Percentiles rank a stretch among this genome's conserved stretches.
These are phyloP conservation scores for Philaenus spumarius DNA, from an alignment of 1,140 invertebrate genomes.

Conservation along the genomic window DNA sequence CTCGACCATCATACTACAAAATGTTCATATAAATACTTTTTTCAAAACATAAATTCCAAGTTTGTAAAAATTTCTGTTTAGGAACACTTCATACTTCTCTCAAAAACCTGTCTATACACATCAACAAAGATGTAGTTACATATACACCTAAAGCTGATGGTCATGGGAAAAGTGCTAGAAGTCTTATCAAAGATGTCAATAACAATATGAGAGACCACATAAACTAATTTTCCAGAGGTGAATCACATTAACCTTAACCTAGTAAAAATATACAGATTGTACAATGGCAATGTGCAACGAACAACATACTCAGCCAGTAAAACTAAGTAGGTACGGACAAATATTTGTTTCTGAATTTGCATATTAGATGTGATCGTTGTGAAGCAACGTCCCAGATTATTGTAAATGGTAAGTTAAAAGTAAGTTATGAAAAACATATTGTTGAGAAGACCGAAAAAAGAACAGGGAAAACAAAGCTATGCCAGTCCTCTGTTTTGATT, in stretches of 20 bases:
- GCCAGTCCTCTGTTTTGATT: no score
- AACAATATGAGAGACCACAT: conserved; percentile 21
- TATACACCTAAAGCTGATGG: conserved; percentile 12
- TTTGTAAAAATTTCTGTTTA: no score
- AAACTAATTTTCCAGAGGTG: conserved; percentile 13
- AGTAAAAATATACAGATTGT: conserved; percentile 26
- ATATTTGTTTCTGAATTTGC: conserved; percentile 25
- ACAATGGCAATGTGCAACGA: conserved; percentile 13
- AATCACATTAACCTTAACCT: conserved; percentile 21
- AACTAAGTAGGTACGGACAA: conserved; percentile 23
- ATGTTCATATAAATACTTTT: no score
- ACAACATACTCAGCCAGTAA: no score
- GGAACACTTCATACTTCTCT: no score
- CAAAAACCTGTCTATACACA: conserved; percentile 14
- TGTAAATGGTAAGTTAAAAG: conserved; percentile 22
- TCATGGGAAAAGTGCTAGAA: conserved; percentile 6
- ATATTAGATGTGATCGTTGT: conserved; percentile 29
- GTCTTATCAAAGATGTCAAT: conserved; percentile 3
- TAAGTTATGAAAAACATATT: no score
- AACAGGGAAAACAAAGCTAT: no score
- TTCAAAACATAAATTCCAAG: conserved; percentile 9
- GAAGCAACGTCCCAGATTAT: no score
- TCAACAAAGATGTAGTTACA: conserved; percentile 13
- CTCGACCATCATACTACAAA: no score
- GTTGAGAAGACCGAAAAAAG: no score